Evolutionary conservation across 2,113 vertebrate species (phyloP), one percentile per base, ranked within the genome.

Genomic region (Malaclemys terrapin): DNA sequence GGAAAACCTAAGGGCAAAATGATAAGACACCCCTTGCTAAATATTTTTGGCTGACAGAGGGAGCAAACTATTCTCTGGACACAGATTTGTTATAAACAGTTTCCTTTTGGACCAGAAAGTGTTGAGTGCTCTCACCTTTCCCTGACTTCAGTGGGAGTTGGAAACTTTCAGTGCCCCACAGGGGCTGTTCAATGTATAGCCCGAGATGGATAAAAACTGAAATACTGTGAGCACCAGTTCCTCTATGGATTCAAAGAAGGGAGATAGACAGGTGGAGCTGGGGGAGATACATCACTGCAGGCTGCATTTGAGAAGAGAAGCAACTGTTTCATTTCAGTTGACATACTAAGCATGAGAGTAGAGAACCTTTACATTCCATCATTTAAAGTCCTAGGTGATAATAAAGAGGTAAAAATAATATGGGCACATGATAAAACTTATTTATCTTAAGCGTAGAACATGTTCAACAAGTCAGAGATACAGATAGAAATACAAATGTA

Each of bases 121-220:
- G 24, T 3, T 84, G 54, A 69, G 54, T 62, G 87, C 2, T 7
- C 11, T 19, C 27, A 62, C n/a, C 78, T 89, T 86, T 57, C 20
- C 59, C 72, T 0, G 0, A n/a, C 4, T 3, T 5, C 10, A 75
- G 1, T 6, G 27, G n/a, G 27, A 89, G 6, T 0, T 0, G 38
- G 72, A 91, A 72, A 81, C 35, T 42, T 27, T 80, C 49, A 8
- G 1, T 6, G 24, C 14, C 8, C n/a, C 75, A 87, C 45, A 82
- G 8, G 80, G 80, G 42, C 0, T 0, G 56, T 19, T 88, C 54
- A 78, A 7, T 1, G 14, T 14, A 89, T 6, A 2, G 5, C 24
- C 65, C 38, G 31, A 42, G 47, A 81, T 19, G 27, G 11, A n/a
- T 75, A 79, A 87, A 78, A 78, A 6, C 19, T 1, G 13, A 85